Base-by-base conservation (phyloP, 1,140 invertebrate species). In the Brachionus rotundiformis region DNA sequence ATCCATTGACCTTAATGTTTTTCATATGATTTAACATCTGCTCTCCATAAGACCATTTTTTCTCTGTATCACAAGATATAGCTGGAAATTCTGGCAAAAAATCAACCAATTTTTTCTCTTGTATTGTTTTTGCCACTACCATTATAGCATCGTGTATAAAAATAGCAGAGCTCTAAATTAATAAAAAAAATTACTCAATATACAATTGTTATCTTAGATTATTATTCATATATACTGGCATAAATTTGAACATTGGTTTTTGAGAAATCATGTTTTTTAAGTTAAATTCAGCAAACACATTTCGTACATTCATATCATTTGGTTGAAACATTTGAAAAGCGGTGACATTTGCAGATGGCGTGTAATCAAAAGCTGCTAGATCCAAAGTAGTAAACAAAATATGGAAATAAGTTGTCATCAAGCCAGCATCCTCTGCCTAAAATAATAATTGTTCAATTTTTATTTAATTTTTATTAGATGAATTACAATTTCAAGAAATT, bases 321-420 rank as follows among this genome's bases (percentile, higher is more conserved):
- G 76, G 76, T 29, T 79, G 33, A 25, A 59, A 79, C 16, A 79
- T 29, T 79, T 79, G 76, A 29, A 79, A 27, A 41, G n/a, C 47
- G 0, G 76, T 79, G 13, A 79, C n/a, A 59, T 79, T 79, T 19
- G 76, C 76, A n/a, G 76, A 79, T 25, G 44, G 76, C 23, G 59
- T 41, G 29, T 79, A 39, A 3, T 79, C 76, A n/a, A 79, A 25
- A 31, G 23, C 33, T 10, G 47, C 19, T 19, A 79, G 25, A 79
- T 79, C 76, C 13, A 79, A 33, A 19, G 16, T 79, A 19, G 76
- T 79, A 11, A 79, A 59, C 47, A 79, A 54, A 79, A 29, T 59
- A 39, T 79, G 76, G 31, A 59, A 79, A 63, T 79, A 79, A 31
- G 76, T 79, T 36, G 76, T 79, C 76, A 79, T 79, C 10, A 79